phyloP scores from a whole-genome alignment of 1,140 invertebrate genomes.

The Bombyx mandarina region DNA sequence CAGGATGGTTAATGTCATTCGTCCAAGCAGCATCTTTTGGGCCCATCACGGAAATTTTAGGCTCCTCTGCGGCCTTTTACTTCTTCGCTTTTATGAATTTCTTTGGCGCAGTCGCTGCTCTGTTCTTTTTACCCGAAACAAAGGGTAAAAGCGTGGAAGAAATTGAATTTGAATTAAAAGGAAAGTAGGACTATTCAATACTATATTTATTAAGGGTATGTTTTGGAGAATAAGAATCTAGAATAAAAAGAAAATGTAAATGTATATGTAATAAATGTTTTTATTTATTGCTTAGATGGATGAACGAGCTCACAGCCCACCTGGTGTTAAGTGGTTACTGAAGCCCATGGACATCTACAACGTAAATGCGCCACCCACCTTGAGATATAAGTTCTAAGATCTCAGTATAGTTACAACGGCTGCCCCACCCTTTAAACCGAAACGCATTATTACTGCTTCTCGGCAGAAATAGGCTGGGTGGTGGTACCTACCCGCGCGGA shows the following conservation, averaged over 20 bases:
- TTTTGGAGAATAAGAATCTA: background rate
- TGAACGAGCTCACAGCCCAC: too few species aligned
- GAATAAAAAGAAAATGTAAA: background rate
- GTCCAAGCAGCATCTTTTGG: constrained; percentile 27
- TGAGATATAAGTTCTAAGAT: too few species aligned
- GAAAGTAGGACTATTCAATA: background rate
- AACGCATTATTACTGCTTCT: too few species aligned
- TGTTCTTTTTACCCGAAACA: constrained; percentile 34
- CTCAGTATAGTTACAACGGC: too few species aligned
- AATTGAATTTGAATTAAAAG: constrained; percentile 15
- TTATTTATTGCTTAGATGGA: too few species aligned
- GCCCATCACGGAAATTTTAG: constrained; percentile 18
- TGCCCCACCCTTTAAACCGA: too few species aligned
- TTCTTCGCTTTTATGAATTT: constrained; percentile 32
- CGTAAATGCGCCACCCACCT: too few species aligned
- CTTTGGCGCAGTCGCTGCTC: constrained; percentile 18
- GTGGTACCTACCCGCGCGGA: too few species aligned
- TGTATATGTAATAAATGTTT: too few species aligned
- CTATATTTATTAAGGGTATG: background rate
- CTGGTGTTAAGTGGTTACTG: too few species aligned
- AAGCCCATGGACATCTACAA: too few species aligned
- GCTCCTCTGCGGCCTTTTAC: constrained; percentile 29
- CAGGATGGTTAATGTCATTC: constrained; percentile 35
- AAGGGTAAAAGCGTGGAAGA: constrained; percentile 27
- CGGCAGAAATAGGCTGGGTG: too few species aligned